Conservation (phyloP, 1,140 invertebrate genomes). For the Cardiocondyla obscurior region DNA sequence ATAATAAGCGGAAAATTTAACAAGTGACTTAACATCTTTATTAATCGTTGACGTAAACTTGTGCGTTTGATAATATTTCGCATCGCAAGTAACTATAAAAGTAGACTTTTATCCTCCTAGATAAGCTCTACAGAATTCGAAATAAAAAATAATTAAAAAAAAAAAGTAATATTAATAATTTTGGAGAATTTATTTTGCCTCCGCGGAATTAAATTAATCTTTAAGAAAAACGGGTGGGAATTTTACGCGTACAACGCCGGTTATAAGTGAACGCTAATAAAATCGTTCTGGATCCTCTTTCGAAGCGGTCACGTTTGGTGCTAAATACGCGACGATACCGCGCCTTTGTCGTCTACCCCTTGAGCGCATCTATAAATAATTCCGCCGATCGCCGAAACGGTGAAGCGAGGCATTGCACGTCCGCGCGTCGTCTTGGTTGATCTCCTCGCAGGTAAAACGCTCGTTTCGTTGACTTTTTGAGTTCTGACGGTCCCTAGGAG, state of each 20-base stretch:
- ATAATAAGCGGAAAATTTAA: not conserved
- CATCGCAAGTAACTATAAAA: too few relatives aligned
- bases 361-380: slow-evolving; percentile 56
- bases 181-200: too few relatives aligned
- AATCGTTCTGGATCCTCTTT: not conserved
- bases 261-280: not conserved
- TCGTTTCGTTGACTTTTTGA: not conserved
- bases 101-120: too few relatives aligned
- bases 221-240: not conserved
- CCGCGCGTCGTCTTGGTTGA: not conserved
- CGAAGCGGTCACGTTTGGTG: not conserved
- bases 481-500: not conserved
- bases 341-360: slow-evolving; percentile 28
- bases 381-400: slow-evolving; percentile 38
- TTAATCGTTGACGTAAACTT: too few relatives aligned
- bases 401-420: not conserved
- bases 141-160: too few relatives aligned
- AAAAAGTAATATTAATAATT: too few relatives aligned
- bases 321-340: slow-evolving; percentile 3
- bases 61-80: too few relatives aligned
- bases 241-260: too few relatives aligned
- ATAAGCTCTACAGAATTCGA: too few relatives aligned
- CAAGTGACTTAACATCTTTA: too few relatives aligned
- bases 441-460: not conserved
- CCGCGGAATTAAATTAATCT: not conserved